phyloP scores from a whole-genome alignment of 1,140 invertebrate species.

The Teleopsis dalmanni region DNA sequence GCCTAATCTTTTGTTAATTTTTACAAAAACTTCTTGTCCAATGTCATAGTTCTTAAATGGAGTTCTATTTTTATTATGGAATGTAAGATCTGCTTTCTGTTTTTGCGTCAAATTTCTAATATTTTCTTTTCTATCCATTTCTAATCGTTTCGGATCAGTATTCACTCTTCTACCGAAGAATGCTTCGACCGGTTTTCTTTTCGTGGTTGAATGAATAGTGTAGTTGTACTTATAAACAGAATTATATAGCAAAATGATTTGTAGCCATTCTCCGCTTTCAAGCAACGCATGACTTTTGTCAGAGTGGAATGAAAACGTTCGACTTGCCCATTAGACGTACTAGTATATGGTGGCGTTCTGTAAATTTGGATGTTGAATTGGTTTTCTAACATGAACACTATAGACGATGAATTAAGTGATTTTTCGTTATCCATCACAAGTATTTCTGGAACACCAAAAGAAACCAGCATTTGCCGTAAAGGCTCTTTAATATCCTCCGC shows the following conservation, averaged over 20 bases:
- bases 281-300: too few relatives aligned
- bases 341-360: conserved; percentile 4
- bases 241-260: background rate
- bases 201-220: conserved; percentile 4
- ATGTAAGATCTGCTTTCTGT: too few relatives aligned
- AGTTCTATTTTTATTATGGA: too few relatives aligned
- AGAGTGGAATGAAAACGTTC: conserved; percentile 11
- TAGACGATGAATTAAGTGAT: conserved; percentile 5
- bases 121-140: too few relatives aligned
- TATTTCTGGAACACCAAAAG: conserved; percentile 4
- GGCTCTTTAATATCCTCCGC: conserved; percentile 8
- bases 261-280: too few relatives aligned
- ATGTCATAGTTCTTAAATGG: too few relatives aligned
- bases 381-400: conserved; percentile 7
- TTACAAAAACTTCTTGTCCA: too few relatives aligned
- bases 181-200: too few relatives aligned
- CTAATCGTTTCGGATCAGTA: too few relatives aligned
- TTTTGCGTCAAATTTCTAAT: too few relatives aligned
- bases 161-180: too few relatives aligned
- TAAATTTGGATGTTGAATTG: conserved; percentile 1
- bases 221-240: conserved; percentile 5
- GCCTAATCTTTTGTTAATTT: too few relatives aligned
- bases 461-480: conserved; percentile 9
- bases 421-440: conserved; percentile 12
- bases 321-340: conserved; percentile 5